These are phyloP conservation scores for Galbula dea DNA, from an alignment of 2,113 vertebrate species.

Conservation along the genomic window DNA sequence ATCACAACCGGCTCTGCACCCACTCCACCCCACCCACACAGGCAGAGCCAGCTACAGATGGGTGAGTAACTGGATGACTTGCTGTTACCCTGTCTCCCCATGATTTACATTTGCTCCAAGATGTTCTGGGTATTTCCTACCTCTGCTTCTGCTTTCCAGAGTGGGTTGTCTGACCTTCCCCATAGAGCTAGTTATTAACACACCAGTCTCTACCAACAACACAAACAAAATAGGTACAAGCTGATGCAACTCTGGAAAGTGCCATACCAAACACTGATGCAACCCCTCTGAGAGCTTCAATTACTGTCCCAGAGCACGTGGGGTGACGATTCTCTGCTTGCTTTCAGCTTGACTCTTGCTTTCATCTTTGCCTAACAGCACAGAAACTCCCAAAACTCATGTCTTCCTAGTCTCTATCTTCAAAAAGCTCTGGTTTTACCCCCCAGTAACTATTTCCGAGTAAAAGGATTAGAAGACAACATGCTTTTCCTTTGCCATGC, in stretches of 20 bases:
- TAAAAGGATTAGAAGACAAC: neutral
- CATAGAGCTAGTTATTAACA: constrained; percentile 45
- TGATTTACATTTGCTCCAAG: neutral
- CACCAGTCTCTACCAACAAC: neutral
- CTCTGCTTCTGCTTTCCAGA: constrained; percentile 62
- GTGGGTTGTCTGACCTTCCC: constrained; percentile 26
- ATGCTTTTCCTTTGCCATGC: neutral
- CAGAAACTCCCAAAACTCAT: neutral
- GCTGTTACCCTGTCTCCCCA: neutral
- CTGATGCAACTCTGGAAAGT: constrained; percentile 68
- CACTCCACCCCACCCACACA: neutral
- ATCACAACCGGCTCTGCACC: neutral
- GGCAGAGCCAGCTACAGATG: neutral
- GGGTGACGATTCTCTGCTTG: neutral
- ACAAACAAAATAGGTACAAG: constrained; percentile 5
- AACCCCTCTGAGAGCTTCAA: neutral
- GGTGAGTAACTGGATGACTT: neutral
- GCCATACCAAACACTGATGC: neutral
- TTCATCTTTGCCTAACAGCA: neutral
- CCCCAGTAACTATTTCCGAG: fast-evolving
- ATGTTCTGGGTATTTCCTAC: constrained; percentile 23
- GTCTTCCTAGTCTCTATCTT: fast-evolving
- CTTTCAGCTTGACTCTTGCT: neutral
- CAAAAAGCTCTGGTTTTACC: neutral
- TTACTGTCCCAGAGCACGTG: neutral